Percentiles rank a stretch among this genome's conserved stretches.
These are phyloP conservation scores for Orestias chungarensis DNA, from an alignment of 2,797 vertebrate species.

Conservation along the genomic window DNA sequence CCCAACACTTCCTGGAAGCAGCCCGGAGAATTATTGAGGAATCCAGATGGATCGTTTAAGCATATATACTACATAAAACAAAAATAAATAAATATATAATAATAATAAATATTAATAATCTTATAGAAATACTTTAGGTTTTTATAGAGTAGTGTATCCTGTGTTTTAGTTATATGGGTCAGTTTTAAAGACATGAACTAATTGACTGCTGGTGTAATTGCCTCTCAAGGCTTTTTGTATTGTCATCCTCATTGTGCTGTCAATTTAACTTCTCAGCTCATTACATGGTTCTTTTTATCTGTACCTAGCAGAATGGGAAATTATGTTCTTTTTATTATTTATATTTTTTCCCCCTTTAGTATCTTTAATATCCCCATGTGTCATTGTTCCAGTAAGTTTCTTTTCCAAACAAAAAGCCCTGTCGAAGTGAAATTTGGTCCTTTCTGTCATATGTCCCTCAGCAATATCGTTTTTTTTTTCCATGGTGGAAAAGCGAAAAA, in stretches of 20 bases:
- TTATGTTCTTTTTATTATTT: conserved; percentile 9
- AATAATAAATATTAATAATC: neutral
- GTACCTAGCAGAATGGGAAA: conserved; percentile 33
- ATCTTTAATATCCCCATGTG: neutral
- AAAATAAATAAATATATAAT: neutral
- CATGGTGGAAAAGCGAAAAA: conserved; percentile 15
- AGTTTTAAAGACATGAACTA: conserved; percentile 13
- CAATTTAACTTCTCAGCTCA: conserved; percentile 53
- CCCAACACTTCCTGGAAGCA: no score
- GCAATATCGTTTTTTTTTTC: neutral
- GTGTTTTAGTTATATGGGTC: conserved; percentile 7
- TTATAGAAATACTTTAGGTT: neutral
- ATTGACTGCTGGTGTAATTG: conserved; percentile 17
- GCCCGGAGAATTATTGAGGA: no score
- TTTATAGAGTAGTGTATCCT: neutral
- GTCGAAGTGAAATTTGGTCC: conserved; percentile 14
- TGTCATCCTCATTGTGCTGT: conserved; percentile 9
- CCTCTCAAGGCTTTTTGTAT: neutral
- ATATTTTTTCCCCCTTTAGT: neutral
- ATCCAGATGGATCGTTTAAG: no score
- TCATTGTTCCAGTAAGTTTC: conserved; percentile 12
- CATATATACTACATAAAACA: neutral
- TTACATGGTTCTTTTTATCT: conserved; percentile 56
- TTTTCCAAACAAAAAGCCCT: conserved; percentile 21
- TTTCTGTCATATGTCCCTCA: conserved; percentile 31